Conservation (phyloP, 2,888 invertebrate genomes). For the Rhaphigaster nebulosa region DNA sequence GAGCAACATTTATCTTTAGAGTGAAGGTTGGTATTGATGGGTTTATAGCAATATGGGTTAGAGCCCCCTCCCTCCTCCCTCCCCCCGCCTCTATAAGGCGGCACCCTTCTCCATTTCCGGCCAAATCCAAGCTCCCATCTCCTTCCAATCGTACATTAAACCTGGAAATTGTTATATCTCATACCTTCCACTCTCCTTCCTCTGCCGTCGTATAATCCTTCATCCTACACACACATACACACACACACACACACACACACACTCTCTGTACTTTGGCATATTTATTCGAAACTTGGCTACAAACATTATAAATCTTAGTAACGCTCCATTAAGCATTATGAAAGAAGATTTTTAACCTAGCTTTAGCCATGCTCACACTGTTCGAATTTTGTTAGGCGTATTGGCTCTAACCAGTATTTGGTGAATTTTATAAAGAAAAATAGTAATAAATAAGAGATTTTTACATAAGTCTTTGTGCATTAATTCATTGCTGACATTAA, state of each 20-base stretch:
- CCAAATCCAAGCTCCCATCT: conserved; percentile 30
- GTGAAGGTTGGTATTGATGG: conserved; percentile 31
- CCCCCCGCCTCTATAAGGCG: background rate
- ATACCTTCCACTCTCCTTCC: conserved; percentile 7
- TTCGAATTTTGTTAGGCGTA: no score
- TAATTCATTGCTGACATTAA: no score
- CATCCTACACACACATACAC: background rate
- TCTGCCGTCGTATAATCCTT: background rate
- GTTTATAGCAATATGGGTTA: conserved; percentile 44
- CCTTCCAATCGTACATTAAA: conserved; percentile 39
- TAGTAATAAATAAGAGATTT: no score
- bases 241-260: background rate
- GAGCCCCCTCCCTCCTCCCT: background rate
- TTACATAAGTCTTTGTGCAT: no score
- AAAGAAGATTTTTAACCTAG: no score
- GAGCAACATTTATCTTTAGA: background rate
- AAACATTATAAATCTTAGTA: background rate
- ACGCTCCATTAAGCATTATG: no score
- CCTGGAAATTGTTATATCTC: conserved; percentile 49
- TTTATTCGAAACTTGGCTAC: background rate
- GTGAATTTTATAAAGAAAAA: no score
- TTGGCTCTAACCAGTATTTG: no score
- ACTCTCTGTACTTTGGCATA: background rate
- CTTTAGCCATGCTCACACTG: no score
- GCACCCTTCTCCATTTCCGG: conserved; percentile 8